Conservation (phyloP, 2,113 vertebrate genomes). For the Emydura subglobosa region DNA sequence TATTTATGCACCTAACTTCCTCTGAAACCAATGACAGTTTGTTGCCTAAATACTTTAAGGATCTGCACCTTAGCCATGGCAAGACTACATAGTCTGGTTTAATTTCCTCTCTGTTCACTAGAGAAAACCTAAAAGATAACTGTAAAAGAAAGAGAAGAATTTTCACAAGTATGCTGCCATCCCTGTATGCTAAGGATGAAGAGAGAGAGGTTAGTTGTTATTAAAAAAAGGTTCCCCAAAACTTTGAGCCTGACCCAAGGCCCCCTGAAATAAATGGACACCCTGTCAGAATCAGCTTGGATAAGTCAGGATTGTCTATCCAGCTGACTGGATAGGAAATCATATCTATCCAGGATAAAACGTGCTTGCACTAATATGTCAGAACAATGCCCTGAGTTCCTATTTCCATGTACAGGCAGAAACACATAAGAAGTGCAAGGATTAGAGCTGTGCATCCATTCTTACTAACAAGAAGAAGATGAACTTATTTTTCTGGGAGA, state of each 20-base stretch:
- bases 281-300: accelerated
- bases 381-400: neutral
- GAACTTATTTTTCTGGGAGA: neutral
- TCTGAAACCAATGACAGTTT: too few species aligned
- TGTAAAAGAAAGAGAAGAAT: neutral
- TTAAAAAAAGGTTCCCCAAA: too few species aligned
- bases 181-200: neutral
- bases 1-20: too few species aligned
- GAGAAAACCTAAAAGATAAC: neutral
- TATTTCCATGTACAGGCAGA: neutral
- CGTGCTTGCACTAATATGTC: neutral
- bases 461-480: neutral
- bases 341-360: accelerated
- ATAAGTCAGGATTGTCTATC: accelerated
- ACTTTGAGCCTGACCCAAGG: neutral
- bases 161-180: neutral
- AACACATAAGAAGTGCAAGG: neutral
- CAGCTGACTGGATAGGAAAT: neutral
- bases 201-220: neutral
- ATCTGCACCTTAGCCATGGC: neutral
- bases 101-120: accelerated
- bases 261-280: neutral
- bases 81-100: neutral
- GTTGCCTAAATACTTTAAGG: too few species aligned
- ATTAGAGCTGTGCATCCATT: neutral